Base-by-base conservation (phyloP, 2,888 invertebrate species). In the Pterostichus madidus region DNA sequence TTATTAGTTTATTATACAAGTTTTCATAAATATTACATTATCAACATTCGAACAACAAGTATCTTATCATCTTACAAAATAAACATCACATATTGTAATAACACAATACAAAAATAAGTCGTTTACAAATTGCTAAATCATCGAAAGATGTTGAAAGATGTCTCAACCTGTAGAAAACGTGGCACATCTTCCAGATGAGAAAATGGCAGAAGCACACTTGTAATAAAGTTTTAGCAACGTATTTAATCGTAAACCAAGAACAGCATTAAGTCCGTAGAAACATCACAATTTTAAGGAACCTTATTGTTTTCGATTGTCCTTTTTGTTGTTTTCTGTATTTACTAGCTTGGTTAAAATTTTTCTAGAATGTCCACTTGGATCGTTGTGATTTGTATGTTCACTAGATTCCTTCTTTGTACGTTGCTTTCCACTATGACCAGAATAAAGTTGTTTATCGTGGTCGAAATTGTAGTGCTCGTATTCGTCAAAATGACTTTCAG, bases 401-500 rank as follows among this genome's bases (percentile, higher is more conserved):
- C 92, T 93, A 61, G 95, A 96, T 91, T 98, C 98, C 89, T 95
- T 96, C 92, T 98, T 98, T 84, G 95, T 93, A 85, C 98, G 93
- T 87, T 97, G 96, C 89, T 98, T 98, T 84, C 98, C 98, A 88
- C 97, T 95, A 91, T 97, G 96, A 31, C 96, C 95, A 59, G 94
- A 94, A 90, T 94, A 95, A 85, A 97, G 94, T 89, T 96, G 95
- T 91, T 98, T 98, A 90, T 97, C 98, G 92, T 96, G 94, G 87
- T 97, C 97, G 90, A 95, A 98, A 91, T 98, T 98, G 93, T 96
- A 98, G 89, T 97, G 96, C 89, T 98, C 98, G 93, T 97, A 97
- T 89, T 97, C 94, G 91, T 98, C 97, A 89, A 95, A 95, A 91
- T 96, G 94, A 87, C 92, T 92, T 91, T 96, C 96, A 88, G 96